phyloP scores from a whole-genome alignment of 2,113 vertebrate species.

The Pandion haliaetus region DNA sequence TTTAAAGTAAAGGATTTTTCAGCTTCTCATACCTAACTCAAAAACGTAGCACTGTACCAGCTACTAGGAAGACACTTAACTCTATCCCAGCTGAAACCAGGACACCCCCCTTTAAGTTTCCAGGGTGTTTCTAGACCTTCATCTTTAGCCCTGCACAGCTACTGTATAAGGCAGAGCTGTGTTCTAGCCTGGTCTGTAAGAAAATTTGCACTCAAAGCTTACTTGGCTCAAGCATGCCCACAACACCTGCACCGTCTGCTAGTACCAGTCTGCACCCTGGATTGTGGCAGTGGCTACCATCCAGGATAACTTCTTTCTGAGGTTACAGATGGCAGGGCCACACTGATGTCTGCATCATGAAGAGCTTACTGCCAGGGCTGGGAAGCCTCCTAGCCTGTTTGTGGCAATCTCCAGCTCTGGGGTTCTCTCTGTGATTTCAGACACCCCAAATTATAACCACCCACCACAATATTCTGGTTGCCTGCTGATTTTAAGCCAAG shows the following conservation, averaged over 20 bases:
- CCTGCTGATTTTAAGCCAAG: not conserved
- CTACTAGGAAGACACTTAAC: too few relatives aligned
- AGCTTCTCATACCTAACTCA: too few relatives aligned
- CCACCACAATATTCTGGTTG: not conserved
- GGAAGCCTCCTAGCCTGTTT: not conserved
- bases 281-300: not conserved
- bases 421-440: not conserved
- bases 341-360: not conserved
- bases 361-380: not conserved
- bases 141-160: not conserved
- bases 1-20: too few relatives aligned
- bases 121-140: not conserved
- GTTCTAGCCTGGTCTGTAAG: not conserved
- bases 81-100: too few relatives aligned
- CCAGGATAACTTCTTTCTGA: not conserved
- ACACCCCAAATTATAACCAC: not conserved
- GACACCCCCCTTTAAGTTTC: not conserved
- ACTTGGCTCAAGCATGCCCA: not conserved
- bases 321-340: not conserved
- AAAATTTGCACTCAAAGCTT: not conserved
- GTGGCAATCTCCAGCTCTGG: not conserved
- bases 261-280: not conserved
- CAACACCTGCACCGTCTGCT: not conserved
- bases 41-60: too few relatives aligned
- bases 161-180: not conserved